phyloP scores from a whole-genome alignment of 1,140 invertebrate genomes.

The Drosophila pseudoananassae region DNA sequence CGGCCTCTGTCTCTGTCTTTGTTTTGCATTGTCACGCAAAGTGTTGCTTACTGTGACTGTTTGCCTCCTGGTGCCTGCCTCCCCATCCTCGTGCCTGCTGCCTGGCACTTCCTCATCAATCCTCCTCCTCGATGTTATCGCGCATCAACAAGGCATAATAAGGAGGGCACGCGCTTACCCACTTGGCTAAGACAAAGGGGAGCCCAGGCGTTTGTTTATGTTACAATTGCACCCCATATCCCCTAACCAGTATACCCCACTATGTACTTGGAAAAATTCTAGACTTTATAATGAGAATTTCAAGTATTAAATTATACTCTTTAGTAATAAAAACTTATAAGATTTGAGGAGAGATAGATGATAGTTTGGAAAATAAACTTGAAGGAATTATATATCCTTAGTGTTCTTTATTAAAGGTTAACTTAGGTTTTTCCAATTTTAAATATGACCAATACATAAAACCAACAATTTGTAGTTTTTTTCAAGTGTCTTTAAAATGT shows the following conservation, averaged over 20 bases:
- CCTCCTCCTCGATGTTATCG: constrained; percentile 53
- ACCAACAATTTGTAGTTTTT: background rate
- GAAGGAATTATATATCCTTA: no score
- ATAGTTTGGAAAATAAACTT: background rate
- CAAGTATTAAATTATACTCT: background rate
- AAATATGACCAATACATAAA: no score
- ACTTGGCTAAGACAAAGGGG: constrained; percentile 64
- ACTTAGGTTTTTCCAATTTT: no score
- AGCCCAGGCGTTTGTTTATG: constrained; percentile 16
- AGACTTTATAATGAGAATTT: no score
- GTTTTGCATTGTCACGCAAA: constrained; percentile 67
- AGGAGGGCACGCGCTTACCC: constrained; percentile 48
- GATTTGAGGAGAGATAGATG: background rate
- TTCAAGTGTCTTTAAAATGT: constrained; percentile 15
- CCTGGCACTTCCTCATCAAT: constrained; percentile 16
- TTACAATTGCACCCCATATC: constrained; percentile 13
- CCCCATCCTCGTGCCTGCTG: background rate
- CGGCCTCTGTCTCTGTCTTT: constrained; percentile 10
- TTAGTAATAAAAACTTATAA: no score
- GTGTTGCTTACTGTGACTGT: constrained; percentile 57
- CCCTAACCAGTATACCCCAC: background rate
- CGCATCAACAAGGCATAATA: constrained; percentile 65
- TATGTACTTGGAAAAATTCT: background rate
- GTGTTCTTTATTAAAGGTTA: no score
- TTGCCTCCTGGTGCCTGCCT: background rate